Base-by-base conservation (phyloP, 2,797 vertebrate species). In the Neosilurus mollespiculum region DNA sequence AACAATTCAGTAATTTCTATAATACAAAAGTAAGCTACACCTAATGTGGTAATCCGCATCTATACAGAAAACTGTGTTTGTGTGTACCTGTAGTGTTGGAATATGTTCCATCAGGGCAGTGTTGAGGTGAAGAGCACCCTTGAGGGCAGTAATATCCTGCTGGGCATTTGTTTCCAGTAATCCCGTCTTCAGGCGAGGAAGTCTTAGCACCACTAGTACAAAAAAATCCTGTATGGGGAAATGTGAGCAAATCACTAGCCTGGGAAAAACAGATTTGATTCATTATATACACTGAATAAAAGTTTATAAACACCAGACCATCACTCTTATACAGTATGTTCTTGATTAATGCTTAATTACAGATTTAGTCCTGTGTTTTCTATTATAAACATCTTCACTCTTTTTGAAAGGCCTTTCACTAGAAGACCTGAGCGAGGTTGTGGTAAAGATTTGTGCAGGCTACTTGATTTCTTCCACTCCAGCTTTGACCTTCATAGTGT, bases 181-280 rank as follows among this genome's bases (percentile, higher is more conserved):
- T 37, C 0, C 93, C 92, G 77, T 95, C 94, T 14, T 90, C 83
- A 14, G 96, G 96, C 75, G 56, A 92, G 5, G 94, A 90, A 24
- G 92, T 93, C 69, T 54, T 76, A 0, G 95, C 90, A 3, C 95
- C 90, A 85, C 91, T 94, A 0, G 85, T 92, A 86, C 97, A 98
- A 85, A 95, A 97, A 91, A 95, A 97, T 2, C 97, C 97, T 98
- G 76, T 8, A 90, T 85, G 61, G 1, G 14, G 89, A 43, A 92
- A 67, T 81, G n/a, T 14, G 20, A 5, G 22, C 2, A 5, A 66
- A 66, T 66, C 61, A 78, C 11, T 53, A 34, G 3, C 11, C 54
- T 37, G 43, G 22, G n/a, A 26, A 9, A 53, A 51, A 14, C 59
- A 78, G 22, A 54, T 79, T 30, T 79, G 37, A 65, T 64, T 10